Evolutionary conservation across 2,797 vertebrate genomes (phyloP).

Genomic region (Halcyon chelicuti): DNA sequence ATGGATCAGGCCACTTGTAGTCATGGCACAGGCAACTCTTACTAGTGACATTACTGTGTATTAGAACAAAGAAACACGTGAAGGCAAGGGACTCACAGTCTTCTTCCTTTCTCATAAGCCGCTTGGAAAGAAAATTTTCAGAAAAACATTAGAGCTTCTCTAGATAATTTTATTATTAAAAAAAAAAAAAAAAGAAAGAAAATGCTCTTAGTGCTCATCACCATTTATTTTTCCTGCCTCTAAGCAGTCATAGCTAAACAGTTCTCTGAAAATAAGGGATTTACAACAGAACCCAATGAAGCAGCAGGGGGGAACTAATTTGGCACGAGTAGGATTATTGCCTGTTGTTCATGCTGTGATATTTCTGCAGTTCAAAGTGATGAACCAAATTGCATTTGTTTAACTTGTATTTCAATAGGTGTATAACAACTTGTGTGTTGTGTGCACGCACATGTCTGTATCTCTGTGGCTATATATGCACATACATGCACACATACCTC

Average conservation of each 20-base stretch:
- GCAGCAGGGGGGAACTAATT: not conserved
- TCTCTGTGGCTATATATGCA: not conserved
- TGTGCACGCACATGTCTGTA: accelerated
- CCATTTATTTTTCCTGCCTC: not conserved
- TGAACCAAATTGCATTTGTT: not conserved
- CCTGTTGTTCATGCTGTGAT: not conserved
- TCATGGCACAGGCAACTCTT: conserved; percentile 39
- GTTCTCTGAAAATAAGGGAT: not conserved
- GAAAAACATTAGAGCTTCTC: not conserved
- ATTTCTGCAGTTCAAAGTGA: not conserved
- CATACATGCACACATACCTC: not conserved
- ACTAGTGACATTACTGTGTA: not conserved
- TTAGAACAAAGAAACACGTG: conserved; percentile 19
- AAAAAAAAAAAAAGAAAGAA: not conserved
- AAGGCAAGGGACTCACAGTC: not conserved
- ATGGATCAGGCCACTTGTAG: not conserved
- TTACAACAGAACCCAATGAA: not conserved
- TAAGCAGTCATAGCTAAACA: not conserved
- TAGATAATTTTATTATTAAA: not conserved
- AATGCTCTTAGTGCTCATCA: not conserved
- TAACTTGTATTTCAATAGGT: not conserved
- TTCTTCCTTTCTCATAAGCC: conserved; percentile 43
- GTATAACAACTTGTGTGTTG: not conserved
- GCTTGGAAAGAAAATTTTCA: conserved; percentile 7
- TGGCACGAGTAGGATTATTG: not conserved